Conservation (phyloP, 2,888 invertebrate genomes). For the Oscheius sp. region DNA sequence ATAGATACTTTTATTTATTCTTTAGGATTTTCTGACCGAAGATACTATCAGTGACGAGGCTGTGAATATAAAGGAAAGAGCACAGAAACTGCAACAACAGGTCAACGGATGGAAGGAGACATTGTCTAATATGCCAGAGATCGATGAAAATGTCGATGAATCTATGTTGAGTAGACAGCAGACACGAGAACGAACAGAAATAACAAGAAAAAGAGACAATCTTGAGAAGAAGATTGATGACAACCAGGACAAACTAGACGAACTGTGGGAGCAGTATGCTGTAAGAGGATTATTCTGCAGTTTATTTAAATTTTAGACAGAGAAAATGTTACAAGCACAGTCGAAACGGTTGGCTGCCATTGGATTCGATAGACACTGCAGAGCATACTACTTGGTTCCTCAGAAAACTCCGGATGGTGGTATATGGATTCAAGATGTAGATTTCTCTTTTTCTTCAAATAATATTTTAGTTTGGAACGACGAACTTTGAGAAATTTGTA, state of each 20-base stretch:
- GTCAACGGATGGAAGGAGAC: conserved; percentile 14
- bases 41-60: conserved; percentile 20
- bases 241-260: conserved; percentile 14
- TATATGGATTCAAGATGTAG: conserved; percentile 56
- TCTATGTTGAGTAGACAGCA: conserved; percentile 1
- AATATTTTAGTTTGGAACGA: conserved; percentile 37
- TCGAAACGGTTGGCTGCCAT: conserved; percentile 33
- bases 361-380: conserved; percentile 51
- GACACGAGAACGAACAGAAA: conserved; percentile 26
- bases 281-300: background rate
- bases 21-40: conserved; percentile 20
- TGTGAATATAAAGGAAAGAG: background rate
- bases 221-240: conserved; percentile 25
- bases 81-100: background rate
- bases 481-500: conserved; percentile 38
- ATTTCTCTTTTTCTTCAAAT: background rate
- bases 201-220: conserved; percentile 23
- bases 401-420: conserved; percentile 41
- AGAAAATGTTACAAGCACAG: conserved; percentile 2
- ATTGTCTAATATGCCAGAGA: conserved; percentile 6
- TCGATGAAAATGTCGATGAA: conserved; percentile 21
- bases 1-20: background rate
- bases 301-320: background rate
- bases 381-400: conserved; percentile 53
- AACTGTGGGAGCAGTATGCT: conserved; percentile 8